These are phyloP conservation scores for Steromphala cineraria DNA, from an alignment of 2,888 invertebrate genomes.

Conservation along the genomic window DNA sequence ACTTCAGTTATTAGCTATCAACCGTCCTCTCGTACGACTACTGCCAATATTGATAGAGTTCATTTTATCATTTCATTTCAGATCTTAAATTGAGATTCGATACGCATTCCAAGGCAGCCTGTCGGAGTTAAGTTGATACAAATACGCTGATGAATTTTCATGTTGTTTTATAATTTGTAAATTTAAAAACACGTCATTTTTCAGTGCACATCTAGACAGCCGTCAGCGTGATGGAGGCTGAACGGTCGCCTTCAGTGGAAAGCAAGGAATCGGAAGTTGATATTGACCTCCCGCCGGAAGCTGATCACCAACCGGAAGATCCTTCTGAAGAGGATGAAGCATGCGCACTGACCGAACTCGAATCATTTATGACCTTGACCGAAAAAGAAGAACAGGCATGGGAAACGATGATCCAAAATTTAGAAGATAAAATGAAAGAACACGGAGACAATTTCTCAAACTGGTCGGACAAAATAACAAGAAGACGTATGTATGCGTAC, in stretches of 20 bases:
- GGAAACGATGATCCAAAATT: background rate
- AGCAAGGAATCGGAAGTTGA: slow-evolving; percentile 6
- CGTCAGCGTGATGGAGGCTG: too few species aligned
- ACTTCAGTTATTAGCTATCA: too few species aligned
- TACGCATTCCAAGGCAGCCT: too few species aligned
- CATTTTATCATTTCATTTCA: too few species aligned
- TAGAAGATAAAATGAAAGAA: background rate
- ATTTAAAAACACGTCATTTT: too few species aligned
- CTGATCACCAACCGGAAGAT: background rate
- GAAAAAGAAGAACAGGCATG: background rate
- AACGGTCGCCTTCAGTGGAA: background rate
- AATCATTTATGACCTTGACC: slow-evolving; percentile 6
- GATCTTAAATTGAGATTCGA: too few species aligned
- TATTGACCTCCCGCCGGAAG: background rate
- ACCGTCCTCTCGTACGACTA: too few species aligned
- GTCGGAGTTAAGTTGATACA: too few species aligned
- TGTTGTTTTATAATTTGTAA: too few species aligned
- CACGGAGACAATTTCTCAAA: background rate
- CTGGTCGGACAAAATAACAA: background rate
- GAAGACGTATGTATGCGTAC: slow-evolving; percentile 1
- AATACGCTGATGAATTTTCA: too few species aligned
- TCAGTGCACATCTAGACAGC: too few species aligned
- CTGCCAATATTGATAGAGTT: too few species aligned
- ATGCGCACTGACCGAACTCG: background rate
- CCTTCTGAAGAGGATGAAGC: background rate